These are phyloP conservation scores for Ephestia elutella DNA, from an alignment of 1,140 invertebrate species.

Conservation along the genomic window DNA sequence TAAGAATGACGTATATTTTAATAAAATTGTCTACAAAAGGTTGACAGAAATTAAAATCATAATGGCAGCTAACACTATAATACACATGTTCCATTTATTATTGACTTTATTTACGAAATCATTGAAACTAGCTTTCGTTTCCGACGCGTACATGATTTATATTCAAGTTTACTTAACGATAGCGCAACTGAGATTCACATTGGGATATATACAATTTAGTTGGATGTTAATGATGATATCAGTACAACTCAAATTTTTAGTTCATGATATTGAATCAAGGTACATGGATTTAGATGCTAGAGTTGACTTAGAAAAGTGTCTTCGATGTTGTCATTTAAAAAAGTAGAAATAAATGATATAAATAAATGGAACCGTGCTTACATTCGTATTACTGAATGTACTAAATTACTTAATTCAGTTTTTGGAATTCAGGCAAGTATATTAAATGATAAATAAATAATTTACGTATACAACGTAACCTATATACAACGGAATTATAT, in stretches of 20 bases:
- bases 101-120: no score
- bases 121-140: neutral
- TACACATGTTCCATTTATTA: no score
- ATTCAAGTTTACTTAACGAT: neutral
- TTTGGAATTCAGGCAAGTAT: conserved; percentile 2
- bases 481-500: neutral
- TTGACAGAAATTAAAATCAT: no score
- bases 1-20: no score
- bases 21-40: no score
- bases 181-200: neutral
- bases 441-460: neutral
- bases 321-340: neutral
- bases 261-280: neutral
- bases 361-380: neutral
- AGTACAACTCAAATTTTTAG: neutral
- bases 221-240: neutral
- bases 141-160: neutral
- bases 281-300: neutral
- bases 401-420: conserved; percentile 5
- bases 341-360: neutral
- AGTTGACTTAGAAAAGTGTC: neutral
- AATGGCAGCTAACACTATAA: no score
- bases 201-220: neutral
- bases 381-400: neutral
- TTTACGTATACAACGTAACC: no score